Evolutionary conservation across 2,888 invertebrate species (phyloP).

Genomic region (Hemistola chrysoprasaria): DNA sequence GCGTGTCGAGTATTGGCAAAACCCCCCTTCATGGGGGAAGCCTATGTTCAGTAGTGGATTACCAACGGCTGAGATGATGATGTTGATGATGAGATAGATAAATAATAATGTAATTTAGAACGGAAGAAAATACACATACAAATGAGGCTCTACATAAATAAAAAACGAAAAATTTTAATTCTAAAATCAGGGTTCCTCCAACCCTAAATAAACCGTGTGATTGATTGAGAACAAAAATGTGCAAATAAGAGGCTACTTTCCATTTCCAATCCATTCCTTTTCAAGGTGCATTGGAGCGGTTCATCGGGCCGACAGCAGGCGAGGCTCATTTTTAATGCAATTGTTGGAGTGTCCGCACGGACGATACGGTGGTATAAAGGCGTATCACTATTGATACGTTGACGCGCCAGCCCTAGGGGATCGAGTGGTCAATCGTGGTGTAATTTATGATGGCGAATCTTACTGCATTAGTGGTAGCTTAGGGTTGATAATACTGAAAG

Average conservation of each 20-base stretch:
- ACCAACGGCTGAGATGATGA: too few species aligned
- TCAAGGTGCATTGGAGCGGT: slow-evolving; percentile 48
- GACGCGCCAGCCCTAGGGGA: slow-evolving; percentile 44
- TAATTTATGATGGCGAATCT: slow-evolving; percentile 55
- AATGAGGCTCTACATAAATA: too few species aligned
- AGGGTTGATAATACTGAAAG: not conserved
- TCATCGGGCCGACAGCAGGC: slow-evolving; percentile 63
- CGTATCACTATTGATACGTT: slow-evolving; percentile 35
- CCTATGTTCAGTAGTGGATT: too few species aligned
- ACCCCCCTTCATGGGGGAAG: too few species aligned
- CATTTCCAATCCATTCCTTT: slow-evolving; percentile 23
- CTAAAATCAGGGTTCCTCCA: not conserved
- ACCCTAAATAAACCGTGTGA: slow-evolving; percentile 12
- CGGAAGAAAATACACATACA: too few species aligned
- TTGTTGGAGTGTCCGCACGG: slow-evolving; percentile 63
- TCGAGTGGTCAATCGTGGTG: slow-evolving; percentile 56
- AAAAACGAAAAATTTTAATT: not conserved
- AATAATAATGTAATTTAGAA: too few species aligned
- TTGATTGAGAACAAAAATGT: slow-evolving; percentile 32
- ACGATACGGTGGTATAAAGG: slow-evolving; percentile 8
- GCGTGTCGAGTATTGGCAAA: too few species aligned
- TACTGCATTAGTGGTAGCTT: slow-evolving; percentile 26
- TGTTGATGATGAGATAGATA: too few species aligned
- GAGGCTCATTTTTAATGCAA: slow-evolving; percentile 73
- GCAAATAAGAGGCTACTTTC: slow-evolving; percentile 33